Percentiles rank a stretch among this genome's conserved stretches.
These are phyloP conservation scores for Rhodinocichla rosea DNA, from an alignment of 2,113 vertebrate genomes.

Conservation along the genomic window DNA sequence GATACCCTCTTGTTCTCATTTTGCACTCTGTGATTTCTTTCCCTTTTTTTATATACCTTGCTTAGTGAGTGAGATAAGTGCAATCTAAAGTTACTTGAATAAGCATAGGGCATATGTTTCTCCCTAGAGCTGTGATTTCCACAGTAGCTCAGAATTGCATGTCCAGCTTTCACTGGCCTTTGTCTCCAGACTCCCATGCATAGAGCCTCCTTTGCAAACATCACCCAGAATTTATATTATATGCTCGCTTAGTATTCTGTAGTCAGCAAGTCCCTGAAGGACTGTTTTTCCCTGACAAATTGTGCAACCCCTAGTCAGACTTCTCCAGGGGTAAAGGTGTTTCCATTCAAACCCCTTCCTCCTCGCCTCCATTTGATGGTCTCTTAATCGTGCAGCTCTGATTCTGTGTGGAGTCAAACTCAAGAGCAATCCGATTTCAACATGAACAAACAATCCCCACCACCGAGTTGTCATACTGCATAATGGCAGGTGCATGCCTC, in stretches of 20 bases:
- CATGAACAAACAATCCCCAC: background rate
- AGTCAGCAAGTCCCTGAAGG: background rate
- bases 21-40: background rate
- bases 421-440: background rate
- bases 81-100: background rate
- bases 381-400: accelerated
- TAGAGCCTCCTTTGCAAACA: background rate
- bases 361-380: accelerated
- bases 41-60: background rate
- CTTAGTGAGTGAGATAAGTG: background rate
- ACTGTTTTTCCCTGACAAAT: background rate
- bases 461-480: background rate
- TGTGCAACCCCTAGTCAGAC: background rate
- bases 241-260: background rate
- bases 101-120: background rate
- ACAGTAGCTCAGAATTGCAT: background rate
- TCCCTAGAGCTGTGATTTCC: background rate
- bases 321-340: background rate
- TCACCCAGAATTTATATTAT: accelerated
- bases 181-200: background rate
- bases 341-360: background rate
- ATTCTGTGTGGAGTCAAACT: background rate
- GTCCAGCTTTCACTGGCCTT: background rate
- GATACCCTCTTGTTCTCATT: background rate
- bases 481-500: background rate